These are phyloP conservation scores for Agrenia bidenticulata DNA, from an alignment of 2,888 invertebrate species.

Conservation along the genomic window DNA sequence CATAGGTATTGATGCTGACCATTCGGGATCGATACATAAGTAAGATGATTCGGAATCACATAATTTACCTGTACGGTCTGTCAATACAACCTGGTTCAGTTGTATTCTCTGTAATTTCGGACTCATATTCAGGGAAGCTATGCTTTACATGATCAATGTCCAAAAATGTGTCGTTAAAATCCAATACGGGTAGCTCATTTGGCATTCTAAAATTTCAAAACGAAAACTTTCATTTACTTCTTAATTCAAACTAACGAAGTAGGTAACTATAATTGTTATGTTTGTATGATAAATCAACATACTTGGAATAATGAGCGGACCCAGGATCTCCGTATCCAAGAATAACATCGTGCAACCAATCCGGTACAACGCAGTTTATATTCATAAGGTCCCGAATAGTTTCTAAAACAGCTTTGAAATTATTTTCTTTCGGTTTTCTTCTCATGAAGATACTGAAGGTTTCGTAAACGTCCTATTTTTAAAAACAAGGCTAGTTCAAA, in stretches of 20 bases:
- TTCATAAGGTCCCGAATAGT: slow-evolving; percentile 99
- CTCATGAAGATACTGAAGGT: slow-evolving; percentile 96
- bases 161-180: slow-evolving; percentile 98
- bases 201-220: slow-evolving; percentile 68
- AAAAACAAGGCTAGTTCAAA: background rate
- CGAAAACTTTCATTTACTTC: background rate
- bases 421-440: slow-evolving; percentile 99
- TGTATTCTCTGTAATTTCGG: slow-evolving; percentile 68
- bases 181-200: slow-evolving; percentile 77
- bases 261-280: too few relatives aligned
- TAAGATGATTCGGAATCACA: too few relatives aligned
- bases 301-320: slow-evolving; percentile 91
- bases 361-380: slow-evolving; percentile 94
- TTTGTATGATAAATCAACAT: too few relatives aligned
- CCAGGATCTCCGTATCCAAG: slow-evolving; percentile 97
- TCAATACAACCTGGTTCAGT: background rate
- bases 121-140: slow-evolving; percentile 81
- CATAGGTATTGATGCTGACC: too few relatives aligned
- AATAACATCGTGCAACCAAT: slow-evolving; percentile 94
- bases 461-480: slow-evolving; percentile 74
- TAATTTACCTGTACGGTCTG: slow-evolving; percentile 76
- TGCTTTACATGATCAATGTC: slow-evolving; percentile 81
- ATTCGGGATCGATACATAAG: too few relatives aligned
- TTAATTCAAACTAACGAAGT: too few relatives aligned
- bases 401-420: slow-evolving; percentile 98